These are phyloP conservation scores for Drosophila malerkotliana DNA, from an alignment of 1,140 invertebrate genomes.

Conservation along the genomic window DNA sequence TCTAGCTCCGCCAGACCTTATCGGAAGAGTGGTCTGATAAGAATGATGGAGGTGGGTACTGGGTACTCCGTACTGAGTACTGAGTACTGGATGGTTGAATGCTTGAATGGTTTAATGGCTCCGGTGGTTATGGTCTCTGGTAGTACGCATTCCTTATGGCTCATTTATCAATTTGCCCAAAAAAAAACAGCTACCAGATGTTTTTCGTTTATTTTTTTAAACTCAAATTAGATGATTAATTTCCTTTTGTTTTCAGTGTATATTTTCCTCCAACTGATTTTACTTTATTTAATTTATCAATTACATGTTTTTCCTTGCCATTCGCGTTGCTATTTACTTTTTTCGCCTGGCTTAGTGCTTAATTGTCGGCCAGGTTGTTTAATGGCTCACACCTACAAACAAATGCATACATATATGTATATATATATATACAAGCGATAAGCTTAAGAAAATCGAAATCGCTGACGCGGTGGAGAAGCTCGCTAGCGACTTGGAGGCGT, in stretches of 20 bases:
- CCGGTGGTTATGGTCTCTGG: not conserved
- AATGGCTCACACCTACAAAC: constrained; percentile 39
- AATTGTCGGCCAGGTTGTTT: constrained; percentile 47
- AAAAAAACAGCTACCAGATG: not conserved
- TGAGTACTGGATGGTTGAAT: not conserved
- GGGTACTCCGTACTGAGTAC: not conserved
- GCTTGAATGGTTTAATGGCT: not conserved
- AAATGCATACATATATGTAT: not conserved
- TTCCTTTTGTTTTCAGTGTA: not conserved
- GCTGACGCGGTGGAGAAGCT: constrained; percentile 5
- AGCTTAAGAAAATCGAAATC: constrained; percentile 54
- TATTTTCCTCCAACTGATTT: not conserved
- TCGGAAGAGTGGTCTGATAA: constrained; percentile 23
- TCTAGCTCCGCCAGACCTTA: constrained; percentile 27
- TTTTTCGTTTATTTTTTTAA: not conserved
- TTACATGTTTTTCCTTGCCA: constrained; percentile 15
- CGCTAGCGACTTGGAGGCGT: constrained; percentile 37
- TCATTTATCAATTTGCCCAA: constrained; percentile 18
- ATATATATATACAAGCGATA: constrained; percentile 25
- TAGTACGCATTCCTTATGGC: constrained; percentile 1
- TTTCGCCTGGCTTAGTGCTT: constrained; percentile 46
- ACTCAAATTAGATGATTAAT: not conserved
- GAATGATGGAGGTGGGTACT: constrained; percentile 22
- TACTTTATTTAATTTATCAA: constrained; percentile 36
- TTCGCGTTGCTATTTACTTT: constrained; percentile 26